Base-by-base conservation (phyloP, 2,113 vertebrate genomes). In the Petroica traversi region DNA sequence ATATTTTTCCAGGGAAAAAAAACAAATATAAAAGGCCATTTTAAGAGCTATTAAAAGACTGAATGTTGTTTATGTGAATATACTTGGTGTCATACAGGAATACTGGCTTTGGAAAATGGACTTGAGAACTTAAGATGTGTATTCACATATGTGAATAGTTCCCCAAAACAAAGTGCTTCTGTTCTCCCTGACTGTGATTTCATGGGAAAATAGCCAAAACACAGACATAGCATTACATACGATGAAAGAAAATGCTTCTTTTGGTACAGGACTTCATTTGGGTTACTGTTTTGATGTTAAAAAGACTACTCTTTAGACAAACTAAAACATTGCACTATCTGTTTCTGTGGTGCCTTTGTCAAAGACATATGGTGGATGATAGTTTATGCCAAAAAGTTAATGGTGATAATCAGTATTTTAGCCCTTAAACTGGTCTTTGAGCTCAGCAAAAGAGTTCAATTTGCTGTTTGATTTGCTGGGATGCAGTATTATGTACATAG, bases 171-270 rank as follows among this genome's bases (percentile, higher is more conserved):
- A 95, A 96, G 92, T 80, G 68, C 55, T 93, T 76, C 93, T 96
- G 59, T 95, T 95, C 72, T 90, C 72, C 33, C 55, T 0, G 4
- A 26, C 63, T 88, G 7, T 63, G 85, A 88, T 84, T 95, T 92
- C 59, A 59, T 96, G 95, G 93, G 93, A 93, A 92, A 93, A 92
- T 48, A 95, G 85, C 90, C 85, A 95, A 89, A 94, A 90, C 66
- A 73, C 55, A 96, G 92, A 85, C 63, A 74, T 67, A 76, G 82
- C 68, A 67, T 93, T 92, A 63, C 72, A 93, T 96, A 93, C 1
- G 22, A 82, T 83, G 84, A 95, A 95, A 92, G 80, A 89, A 89
- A 94, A 72, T 58, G 63, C 71, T 92, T 71, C 75, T 91, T 95
- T 75, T 71, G 67, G 67, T 93, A 51, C 58, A 85, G 55, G 46